phyloP scores from a whole-genome alignment of 1,140 invertebrate species.

The Temnothorax longispinosus region DNA sequence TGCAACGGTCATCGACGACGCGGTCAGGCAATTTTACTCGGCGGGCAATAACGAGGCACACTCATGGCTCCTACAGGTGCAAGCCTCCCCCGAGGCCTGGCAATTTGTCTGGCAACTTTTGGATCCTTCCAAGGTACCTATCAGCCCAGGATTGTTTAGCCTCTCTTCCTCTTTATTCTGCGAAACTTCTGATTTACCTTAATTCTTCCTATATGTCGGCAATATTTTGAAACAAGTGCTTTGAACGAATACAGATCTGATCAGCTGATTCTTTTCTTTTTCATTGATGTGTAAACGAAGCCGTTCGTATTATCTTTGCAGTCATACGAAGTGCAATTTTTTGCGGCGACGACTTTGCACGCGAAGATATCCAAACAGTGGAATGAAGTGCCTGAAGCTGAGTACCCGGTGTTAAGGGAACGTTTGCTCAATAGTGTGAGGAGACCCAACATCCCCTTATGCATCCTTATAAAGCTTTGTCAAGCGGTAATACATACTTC shows the following conservation, averaged over 20 bases:
- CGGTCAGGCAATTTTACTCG: conserved; percentile 86
- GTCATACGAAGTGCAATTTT: conserved; percentile 95
- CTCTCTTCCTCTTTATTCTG: background rate
- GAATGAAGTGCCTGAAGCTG: conserved; percentile 92
- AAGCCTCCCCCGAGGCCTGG: conserved; percentile 94
- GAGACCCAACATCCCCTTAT: conserved; percentile 91
- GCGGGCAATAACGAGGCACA: conserved; percentile 90
- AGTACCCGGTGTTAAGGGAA: conserved; percentile 91
- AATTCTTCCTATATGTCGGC: no score
- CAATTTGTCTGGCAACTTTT: conserved; percentile 95
- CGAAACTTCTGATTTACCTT: background rate
- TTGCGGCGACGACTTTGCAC: conserved; percentile 95
- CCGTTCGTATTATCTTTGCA: conserved; percentile 81
- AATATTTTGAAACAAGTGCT: background rate
- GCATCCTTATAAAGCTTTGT: conserved; percentile 94
- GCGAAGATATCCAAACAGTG: conserved; percentile 94
- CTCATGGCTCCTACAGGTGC: conserved; percentile 92
- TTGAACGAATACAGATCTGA: background rate
- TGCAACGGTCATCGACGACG: conserved; percentile 83
- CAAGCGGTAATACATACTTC: conserved; percentile 89
- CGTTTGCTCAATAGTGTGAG: conserved; percentile 92
- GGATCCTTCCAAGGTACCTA: conserved; percentile 89
- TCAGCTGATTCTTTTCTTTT: background rate
- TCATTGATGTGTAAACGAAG: background rate
- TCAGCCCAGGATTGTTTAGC: background rate